Evolutionary conservation across 1,140 invertebrate genomes (phyloP).

Genomic region (Holcopasites calliopsidis): DNA sequence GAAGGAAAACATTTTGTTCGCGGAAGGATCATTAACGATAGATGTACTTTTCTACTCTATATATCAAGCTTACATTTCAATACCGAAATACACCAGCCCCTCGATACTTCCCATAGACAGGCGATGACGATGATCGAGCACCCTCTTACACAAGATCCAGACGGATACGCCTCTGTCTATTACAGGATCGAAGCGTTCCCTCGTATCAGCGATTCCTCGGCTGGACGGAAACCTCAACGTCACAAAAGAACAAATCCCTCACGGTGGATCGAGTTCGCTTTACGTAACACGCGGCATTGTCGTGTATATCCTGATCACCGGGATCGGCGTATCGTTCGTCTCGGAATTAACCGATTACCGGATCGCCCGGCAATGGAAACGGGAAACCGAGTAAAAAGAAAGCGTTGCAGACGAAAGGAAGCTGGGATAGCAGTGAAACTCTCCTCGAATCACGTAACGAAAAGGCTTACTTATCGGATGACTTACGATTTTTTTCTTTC

Average conservation of each 20-base stretch:
- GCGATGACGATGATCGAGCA: not conserved
- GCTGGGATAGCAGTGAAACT: constrained; percentile 15
- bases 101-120: not conserved
- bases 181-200: not conserved
- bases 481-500: not conserved
- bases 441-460: constrained; percentile 2
- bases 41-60: too few species aligned
- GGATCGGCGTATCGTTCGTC: not conserved
- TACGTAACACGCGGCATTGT: not conserved
- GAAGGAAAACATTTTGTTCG: too few species aligned
- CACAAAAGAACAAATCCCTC: not conserved
- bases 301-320: too few species aligned
- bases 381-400: not conserved
- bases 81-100: not conserved
- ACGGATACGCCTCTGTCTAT: not conserved
- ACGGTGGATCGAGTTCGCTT: not conserved
- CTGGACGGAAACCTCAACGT: not conserved
- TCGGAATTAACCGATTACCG: not conserved
- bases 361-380: too few species aligned
- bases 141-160: not conserved
- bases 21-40: too few species aligned
- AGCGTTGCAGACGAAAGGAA: not conserved
- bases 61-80: too few species aligned
- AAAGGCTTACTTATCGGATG: not conserved
- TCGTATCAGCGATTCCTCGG: not conserved